Conservation (phyloP, 2,113 vertebrate genomes). For the Columba janthina region DNA sequence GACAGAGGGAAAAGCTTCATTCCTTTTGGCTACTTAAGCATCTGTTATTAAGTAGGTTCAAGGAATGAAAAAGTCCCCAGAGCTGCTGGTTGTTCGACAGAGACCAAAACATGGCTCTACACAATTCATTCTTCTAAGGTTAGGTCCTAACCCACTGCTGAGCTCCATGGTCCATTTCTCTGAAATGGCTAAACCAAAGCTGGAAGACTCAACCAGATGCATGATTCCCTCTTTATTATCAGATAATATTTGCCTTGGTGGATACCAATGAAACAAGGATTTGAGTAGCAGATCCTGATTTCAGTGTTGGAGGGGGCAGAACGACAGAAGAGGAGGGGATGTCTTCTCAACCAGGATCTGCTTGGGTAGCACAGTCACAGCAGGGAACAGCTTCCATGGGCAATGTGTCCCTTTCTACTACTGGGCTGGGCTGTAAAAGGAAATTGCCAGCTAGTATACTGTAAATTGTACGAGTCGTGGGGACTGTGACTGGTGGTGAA, state of each 20-base stretch:
- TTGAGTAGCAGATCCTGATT: not conserved
- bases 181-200: not conserved
- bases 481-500: not conserved
- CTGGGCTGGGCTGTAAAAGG: accelerated
- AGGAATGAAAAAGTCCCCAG: not conserved
- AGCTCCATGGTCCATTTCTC: not conserved
- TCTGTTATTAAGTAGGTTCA: not conserved
- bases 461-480: not conserved
- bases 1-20: not conserved
- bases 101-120: not conserved
- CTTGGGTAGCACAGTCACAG: not conserved
- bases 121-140: not conserved
- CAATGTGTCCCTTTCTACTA: not conserved
- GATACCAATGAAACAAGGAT: slow-evolving; percentile 81
- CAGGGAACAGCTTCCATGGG: not conserved
- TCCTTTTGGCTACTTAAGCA: not conserved
- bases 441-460: not conserved
- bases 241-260: slow-evolving; percentile 89
- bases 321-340: not conserved
- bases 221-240: not conserved
- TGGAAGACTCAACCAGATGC: not conserved
- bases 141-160: not conserved
- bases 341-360: not conserved
- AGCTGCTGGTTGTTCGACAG: not conserved
- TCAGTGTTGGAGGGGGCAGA: not conserved